phyloP scores from a whole-genome alignment of 2,797 vertebrate genomes.

The Gobio occitaniae region DNA sequence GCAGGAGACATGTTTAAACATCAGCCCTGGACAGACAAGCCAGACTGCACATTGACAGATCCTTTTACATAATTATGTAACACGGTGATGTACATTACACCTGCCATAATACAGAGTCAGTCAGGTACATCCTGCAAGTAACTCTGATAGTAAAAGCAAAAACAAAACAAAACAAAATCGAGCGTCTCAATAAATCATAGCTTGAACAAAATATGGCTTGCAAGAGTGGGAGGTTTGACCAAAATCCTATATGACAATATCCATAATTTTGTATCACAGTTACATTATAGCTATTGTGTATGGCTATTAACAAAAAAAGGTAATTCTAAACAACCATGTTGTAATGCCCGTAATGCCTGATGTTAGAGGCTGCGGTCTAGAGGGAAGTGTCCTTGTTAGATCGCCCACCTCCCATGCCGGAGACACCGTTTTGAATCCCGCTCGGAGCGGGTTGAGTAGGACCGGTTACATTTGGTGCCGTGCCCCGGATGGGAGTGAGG shows the following conservation, averaged over 20 bases:
- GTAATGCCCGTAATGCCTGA: too few species aligned
- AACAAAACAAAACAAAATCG: too few species aligned
- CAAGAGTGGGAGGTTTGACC: not conserved
- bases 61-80: constrained; percentile 23
- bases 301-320: not conserved
- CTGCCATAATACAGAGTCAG: not conserved
- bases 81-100: not conserved
- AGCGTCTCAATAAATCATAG: not conserved
- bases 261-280: not conserved
- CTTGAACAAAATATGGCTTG: not conserved
- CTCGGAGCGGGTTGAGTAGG: too few species aligned
- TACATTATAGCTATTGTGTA: not conserved
- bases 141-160: not conserved
- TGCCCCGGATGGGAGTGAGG: too few species aligned
- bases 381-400: too few species aligned
- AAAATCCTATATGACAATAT: not conserved
- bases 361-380: too few species aligned
- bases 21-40: not conserved
- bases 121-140: not conserved
- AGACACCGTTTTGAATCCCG: too few species aligned
- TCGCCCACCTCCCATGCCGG: too few species aligned
- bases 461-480: too few species aligned
- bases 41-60: not conserved
- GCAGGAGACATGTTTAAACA: constrained; percentile 1
- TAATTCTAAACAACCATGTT: too few species aligned